Base-by-base conservation (phyloP, 2,888 invertebrate genomes). In the Phyllotreta cruciferae region DNA sequence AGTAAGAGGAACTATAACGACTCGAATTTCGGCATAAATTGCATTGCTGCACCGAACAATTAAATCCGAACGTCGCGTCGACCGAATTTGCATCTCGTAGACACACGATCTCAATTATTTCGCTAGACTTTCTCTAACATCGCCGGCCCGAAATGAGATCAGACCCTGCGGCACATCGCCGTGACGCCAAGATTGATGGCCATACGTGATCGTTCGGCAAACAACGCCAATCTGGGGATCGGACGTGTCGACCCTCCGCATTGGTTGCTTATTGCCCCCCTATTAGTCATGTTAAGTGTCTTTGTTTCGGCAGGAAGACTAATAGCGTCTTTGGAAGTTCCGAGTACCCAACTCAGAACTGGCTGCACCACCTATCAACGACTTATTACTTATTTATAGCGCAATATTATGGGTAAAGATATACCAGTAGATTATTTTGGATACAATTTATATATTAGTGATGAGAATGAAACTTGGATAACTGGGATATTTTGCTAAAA, bases 171-270 rank as follows among this genome's bases (percentile, higher is more conserved):
- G 52, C 60, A 52, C 52, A 52, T 52, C 52, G 10, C 6, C 52
- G 52, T 70, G 70, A 72, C 70, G 70, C 58, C 63, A 63, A 75
- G 75, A 77, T 76, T 75, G 74, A 77, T 77, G 72, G 70, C 74
- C 69, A 70, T 70, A 75, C 77, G 75, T 77, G 77, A 77, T 76
- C 73, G 72, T 73, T 70, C 70, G 71, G 71, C 74, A 77, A 75
- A 75, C 76, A 76, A 74, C 75, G 69, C 70, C 77, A 77, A 77
- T 78, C 75, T 75, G 74, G 72, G 67, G 68, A 70, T 65, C 70
- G 68, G 69, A 75, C 75, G 76, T 76, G 76, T 71, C 71, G 68
- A 73, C 67, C 71, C 70, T 68, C 60, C 63, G 69, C 74, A 74
- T 73, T 71, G 74, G 72, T 68, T 70, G 70, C 70, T 70, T 67